These are phyloP conservation scores for Ormyrus nitidulus DNA, from an alignment of 2,888 invertebrate genomes.

Conservation along the genomic window DNA sequence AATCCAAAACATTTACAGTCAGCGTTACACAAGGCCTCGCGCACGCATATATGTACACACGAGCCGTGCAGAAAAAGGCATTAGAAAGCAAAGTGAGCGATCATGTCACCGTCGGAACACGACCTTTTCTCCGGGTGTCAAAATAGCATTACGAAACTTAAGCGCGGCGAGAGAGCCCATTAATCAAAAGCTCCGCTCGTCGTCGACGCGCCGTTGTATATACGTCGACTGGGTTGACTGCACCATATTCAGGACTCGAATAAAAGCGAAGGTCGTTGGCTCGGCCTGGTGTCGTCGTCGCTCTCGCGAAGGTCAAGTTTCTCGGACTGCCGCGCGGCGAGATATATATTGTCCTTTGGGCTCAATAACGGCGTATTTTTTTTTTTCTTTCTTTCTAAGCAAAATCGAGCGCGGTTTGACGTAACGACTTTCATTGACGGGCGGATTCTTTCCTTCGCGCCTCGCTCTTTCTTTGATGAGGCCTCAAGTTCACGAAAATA, in stretches of 20 bases:
- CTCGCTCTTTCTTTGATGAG: slow-evolving; percentile 25
- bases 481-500: slow-evolving; percentile 49
- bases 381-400: background rate
- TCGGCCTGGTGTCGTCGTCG: background rate
- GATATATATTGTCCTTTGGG: slow-evolving; percentile 11
- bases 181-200: too few relatives aligned
- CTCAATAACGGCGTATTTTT: slow-evolving; percentile 38
- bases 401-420: too few relatives aligned
- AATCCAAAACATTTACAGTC: too few relatives aligned
- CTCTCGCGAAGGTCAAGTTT: slow-evolving; percentile 44
- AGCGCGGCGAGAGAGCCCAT: too few relatives aligned
- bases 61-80: too few relatives aligned
- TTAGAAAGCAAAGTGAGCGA: too few relatives aligned
- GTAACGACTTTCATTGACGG: background rate
- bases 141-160: too few relatives aligned
- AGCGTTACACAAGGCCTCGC: too few relatives aligned
- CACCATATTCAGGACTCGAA: slow-evolving; percentile 44
- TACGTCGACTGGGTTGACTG: slow-evolving; percentile 31
- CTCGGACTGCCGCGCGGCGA: background rate
- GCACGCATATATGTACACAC: too few relatives aligned
- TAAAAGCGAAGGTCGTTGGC: slow-evolving; percentile 41
- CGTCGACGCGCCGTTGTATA: background rate
- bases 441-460: background rate
- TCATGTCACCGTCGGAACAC: too few relatives aligned
- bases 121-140: too few relatives aligned